phyloP scores from a whole-genome alignment of 1,140 invertebrate species.

The Drosophila tropicalis region DNA sequence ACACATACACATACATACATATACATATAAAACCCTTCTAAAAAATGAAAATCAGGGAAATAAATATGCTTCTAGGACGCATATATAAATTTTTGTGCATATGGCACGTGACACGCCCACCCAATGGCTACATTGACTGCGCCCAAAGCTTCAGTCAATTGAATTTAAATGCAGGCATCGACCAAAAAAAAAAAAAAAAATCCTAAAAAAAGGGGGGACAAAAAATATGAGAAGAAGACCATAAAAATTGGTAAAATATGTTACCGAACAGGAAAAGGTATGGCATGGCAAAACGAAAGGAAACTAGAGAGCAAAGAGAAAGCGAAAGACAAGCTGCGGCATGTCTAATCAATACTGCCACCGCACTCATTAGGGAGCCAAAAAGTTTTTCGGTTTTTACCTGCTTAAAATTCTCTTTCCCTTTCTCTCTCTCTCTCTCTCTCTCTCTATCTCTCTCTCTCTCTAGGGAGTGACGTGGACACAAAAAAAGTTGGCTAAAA shows the following conservation, averaged over 20 bases:
- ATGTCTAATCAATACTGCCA: slow-evolving; percentile 52
- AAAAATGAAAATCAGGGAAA: slow-evolving; percentile 39
- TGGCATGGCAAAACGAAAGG: background rate
- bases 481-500: slow-evolving; percentile 45
- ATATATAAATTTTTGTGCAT: slow-evolving; percentile 30
- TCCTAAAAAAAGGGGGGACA: background rate
- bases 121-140: slow-evolving; percentile 4
- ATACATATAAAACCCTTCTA: background rate
- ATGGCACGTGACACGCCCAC: slow-evolving; percentile 59
- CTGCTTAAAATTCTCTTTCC: slow-evolving; percentile 49
- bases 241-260: slow-evolving; percentile 56
- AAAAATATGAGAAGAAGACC: slow-evolving; percentile 27
- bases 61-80: slow-evolving; percentile 53
- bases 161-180: slow-evolving; percentile 53
- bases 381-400: slow-evolving; percentile 45
- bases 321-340: slow-evolving; percentile 12
- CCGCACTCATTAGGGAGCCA: slow-evolving; percentile 58
- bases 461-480: background rate
- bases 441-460: slow-evolving; percentile 14
- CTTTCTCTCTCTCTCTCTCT: background rate
- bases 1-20: slow-evolving; percentile 15
- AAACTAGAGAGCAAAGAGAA: background rate
- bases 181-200: background rate
- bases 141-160: slow-evolving; percentile 51
- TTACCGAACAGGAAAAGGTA: slow-evolving; percentile 25